phyloP scores from a whole-genome alignment of 1,140 invertebrate genomes.

The Teleopsis dalmanni region DNA sequence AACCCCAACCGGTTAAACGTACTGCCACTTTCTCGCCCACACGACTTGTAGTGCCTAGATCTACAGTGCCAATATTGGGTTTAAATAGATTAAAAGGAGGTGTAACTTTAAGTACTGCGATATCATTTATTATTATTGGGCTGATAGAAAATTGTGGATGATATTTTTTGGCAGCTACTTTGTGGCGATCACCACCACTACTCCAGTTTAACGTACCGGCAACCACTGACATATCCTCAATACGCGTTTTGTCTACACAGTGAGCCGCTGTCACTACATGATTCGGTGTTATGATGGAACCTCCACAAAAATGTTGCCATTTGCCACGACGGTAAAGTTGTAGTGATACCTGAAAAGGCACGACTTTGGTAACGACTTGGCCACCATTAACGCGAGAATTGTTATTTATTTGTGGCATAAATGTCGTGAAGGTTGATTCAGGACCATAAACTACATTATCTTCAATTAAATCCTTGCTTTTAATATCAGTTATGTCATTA shows the following conservation, averaged over 20 bases:
- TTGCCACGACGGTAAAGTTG: constrained; percentile 24
- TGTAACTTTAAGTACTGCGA: constrained; percentile 30
- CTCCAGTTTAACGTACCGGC: constrained; percentile 46
- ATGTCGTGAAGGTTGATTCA: no score
- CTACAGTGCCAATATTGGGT: constrained; percentile 19
- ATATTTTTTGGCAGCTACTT: constrained; percentile 19
- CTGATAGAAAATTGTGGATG: constrained; percentile 31
- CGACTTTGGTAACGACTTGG: constrained; percentile 21
- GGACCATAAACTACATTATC: no score
- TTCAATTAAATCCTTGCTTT: no score
- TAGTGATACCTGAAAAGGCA: constrained; percentile 38
- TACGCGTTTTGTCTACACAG: constrained; percentile 32
- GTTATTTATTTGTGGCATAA: no score
- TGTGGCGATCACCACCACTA: constrained; percentile 38
- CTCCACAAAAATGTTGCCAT: constrained; percentile 42
- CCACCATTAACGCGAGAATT: constrained; percentile 40
- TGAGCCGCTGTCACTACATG: constrained; percentile 44
- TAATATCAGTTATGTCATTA: no score
- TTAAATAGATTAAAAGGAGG: constrained; percentile 26
- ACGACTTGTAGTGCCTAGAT: constrained; percentile 20
- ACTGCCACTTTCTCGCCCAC: constrained; percentile 25
- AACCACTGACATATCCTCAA: constrained; percentile 38
- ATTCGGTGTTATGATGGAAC: constrained; percentile 35
- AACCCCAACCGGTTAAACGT: constrained; percentile 39
- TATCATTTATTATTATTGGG: constrained; percentile 32